Base-by-base conservation (phyloP, 2,113 vertebrate genomes). In the Kryptolebias marmoratus region DNA sequence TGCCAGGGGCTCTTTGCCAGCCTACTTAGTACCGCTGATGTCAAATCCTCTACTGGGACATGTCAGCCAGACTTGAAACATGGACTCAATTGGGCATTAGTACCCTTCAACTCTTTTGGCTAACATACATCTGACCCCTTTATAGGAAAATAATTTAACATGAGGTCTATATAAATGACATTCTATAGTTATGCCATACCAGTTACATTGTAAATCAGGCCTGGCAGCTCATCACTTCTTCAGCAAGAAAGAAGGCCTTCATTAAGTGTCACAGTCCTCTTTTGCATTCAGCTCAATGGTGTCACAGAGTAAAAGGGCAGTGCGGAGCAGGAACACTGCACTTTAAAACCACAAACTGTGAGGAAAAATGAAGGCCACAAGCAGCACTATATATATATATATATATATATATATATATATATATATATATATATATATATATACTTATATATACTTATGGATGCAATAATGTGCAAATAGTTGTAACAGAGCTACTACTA, bases 1-100 rank as follows among this genome's bases (percentile, higher is more conserved):
- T 88, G 90, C 89, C 90, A 88, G 85, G 82, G 87, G 90, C 88
- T 77, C 63, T 88, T 65, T 87, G 80, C 83, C 87, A 89, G 85
- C 83, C 82, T 85, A 83, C 83, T 90, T 87, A 84, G 71, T 85
- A 70, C 71, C 75, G 82, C 39, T 64, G 84, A 90, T 90, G 81
- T 91, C 86, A 84, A 80, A 85, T 82, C 68, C 42, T 88, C 73
- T 82, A 79, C 84, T 70, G 77, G 85, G 82, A 86, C 83, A 75
- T 86, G 87, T 89, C 87, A 80, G 65, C 79, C 62, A 80, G 63
- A 80, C 77, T 80, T 85, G 64, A 89, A 84, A 91, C 85, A 84
- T 79, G 64, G 67, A 70, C 49, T 78, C 30, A 12, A 73, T 75
- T 80, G 79, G 79, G 50, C 66, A 58, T 68, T 39, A 82, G 62